Evolutionary conservation across 1,140 invertebrate genomes (phyloP), one percentile per base, ranked within the genome.

Genomic region (Magallana angulata): DNA sequence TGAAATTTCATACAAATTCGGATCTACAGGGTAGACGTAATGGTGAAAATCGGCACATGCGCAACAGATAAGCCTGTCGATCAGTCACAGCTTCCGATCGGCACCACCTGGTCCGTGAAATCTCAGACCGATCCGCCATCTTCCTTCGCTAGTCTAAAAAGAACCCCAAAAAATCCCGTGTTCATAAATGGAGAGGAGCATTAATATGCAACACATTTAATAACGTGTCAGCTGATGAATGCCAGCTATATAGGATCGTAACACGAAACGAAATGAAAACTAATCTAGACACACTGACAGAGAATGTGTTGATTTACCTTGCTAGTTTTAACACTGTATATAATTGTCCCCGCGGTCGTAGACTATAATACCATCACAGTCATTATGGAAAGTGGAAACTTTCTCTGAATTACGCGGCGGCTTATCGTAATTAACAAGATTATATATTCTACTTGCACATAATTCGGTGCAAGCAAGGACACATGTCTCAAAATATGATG

Each of bases 11-110:
- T 76, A 91, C 91, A 91, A 91, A 91, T 91, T 91, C 91, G 90
- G 91, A 90, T 91, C 91, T 91, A 90, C 90, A 90, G 91, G 91
- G 91, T 91, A 90, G 82, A 89, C 82, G 80, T 87, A 81, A 81
- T 89, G 88, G 83, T 71, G 88, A 89, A 89, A 24, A 68, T 56
- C 24, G 60, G 59, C 86, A 82, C 87, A 85, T 85, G 84, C 84
- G 84, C 87, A 88, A 59, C 18, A 71, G 18, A 76, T 48, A 76
- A 76, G 4, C 68, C 68, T 76, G 18, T 30, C 68, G 18, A 76
- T 76, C 24, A 76, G 18, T 76, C 18, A 30, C 68, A 76, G 68
- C 68, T 76, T 36, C 68, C 68, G 24, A 76, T 76, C 18, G 36
- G 18, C 36, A 18, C 68, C 14, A 30, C 18, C 24, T 76, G 18